These are phyloP conservation scores for Cossypha polioptera DNA, from an alignment of 2,797 vertebrate species.

Conservation along the genomic window DNA sequence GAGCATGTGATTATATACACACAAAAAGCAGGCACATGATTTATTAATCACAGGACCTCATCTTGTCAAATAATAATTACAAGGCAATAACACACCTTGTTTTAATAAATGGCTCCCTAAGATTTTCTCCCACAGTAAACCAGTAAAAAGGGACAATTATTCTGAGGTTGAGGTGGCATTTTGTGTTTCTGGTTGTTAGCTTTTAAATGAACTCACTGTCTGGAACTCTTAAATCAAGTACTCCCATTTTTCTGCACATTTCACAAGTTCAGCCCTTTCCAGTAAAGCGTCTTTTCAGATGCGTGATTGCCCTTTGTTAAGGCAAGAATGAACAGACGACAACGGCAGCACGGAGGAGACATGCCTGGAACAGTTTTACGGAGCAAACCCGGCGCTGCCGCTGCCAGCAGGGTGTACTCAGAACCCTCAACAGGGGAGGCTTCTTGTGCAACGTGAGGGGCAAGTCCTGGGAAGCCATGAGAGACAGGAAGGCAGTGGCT, in stretches of 20 bases:
- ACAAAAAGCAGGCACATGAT: conserved; percentile 32
- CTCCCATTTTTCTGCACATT: conserved; percentile 23
- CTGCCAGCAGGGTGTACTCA: neutral
- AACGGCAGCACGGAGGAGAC: neutral
- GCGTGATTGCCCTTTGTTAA: conserved; percentile 4
- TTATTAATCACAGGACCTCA: conserved; percentile 41
- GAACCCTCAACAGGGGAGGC: neutral
- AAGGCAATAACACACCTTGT: conserved; percentile 47
- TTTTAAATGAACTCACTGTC: conserved; percentile 17
- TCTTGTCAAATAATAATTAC: conserved; percentile 50
- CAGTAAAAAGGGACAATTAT: neutral
- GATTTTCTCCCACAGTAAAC: conserved; percentile 24
- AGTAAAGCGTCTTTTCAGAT: conserved; percentile 9
- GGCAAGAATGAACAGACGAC: conserved; percentile 62
- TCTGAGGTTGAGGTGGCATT: neutral
- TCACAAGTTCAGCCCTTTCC: conserved; percentile 38
- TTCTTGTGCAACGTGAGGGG: neutral
- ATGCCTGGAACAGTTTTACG: neutral
- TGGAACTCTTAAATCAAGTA: conserved; percentile 10
- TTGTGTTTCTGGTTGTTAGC: neutral
- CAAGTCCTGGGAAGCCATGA: neutral
- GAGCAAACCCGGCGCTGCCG: neutral
- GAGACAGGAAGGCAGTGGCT: neutral
- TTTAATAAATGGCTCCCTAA: conserved; percentile 13
- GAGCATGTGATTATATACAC: conserved; percentile 38